phyloP scores from a whole-genome alignment of 2,888 invertebrate species.

The Drosophila rellima region DNA sequence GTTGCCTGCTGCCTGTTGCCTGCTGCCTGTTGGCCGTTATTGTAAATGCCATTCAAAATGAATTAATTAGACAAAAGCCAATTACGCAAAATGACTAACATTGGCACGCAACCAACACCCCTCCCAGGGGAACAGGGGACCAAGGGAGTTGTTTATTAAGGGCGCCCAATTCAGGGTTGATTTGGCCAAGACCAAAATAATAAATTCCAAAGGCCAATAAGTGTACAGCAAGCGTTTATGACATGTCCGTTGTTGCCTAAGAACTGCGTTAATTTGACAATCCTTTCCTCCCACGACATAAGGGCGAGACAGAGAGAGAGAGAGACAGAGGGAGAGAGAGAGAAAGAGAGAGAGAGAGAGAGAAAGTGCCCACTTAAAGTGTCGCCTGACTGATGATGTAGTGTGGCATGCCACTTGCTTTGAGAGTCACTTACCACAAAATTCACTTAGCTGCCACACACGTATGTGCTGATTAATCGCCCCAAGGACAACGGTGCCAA shows the following conservation, averaged over 20 bases:
- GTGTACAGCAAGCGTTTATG: slow-evolving; percentile 33
- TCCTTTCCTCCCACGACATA: slow-evolving; percentile 33
- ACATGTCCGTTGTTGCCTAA: slow-evolving; percentile 30
- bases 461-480: slow-evolving; percentile 43
- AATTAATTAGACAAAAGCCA: slow-evolving; percentile 79
- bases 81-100: slow-evolving; percentile 71
- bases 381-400: slow-evolving; percentile 53
- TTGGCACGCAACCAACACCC: slow-evolving; percentile 54
- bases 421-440: slow-evolving; percentile 38
- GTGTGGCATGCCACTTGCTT: slow-evolving; percentile 31
- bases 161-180: neutral
- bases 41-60: slow-evolving; percentile 51
- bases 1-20: slow-evolving; percentile 15
- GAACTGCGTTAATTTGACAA: slow-evolving; percentile 70
- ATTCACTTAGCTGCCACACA: slow-evolving; percentile 51
- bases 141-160: neutral
- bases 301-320: neutral
- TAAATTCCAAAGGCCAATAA: slow-evolving; percentile 51
- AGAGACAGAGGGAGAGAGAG: neutral
- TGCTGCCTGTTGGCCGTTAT: slow-evolving; percentile 20
- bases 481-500: slow-evolving; percentile 39
- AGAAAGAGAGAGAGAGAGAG: neutral
- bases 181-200: slow-evolving; percentile 35
- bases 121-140: slow-evolving; percentile 43
- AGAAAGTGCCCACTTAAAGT: slow-evolving; percentile 34